Evolutionary conservation across 1,140 invertebrate genomes (phyloP), one percentile per base, ranked within the genome.

Genomic region (Hypsibius dujardini): DNA sequence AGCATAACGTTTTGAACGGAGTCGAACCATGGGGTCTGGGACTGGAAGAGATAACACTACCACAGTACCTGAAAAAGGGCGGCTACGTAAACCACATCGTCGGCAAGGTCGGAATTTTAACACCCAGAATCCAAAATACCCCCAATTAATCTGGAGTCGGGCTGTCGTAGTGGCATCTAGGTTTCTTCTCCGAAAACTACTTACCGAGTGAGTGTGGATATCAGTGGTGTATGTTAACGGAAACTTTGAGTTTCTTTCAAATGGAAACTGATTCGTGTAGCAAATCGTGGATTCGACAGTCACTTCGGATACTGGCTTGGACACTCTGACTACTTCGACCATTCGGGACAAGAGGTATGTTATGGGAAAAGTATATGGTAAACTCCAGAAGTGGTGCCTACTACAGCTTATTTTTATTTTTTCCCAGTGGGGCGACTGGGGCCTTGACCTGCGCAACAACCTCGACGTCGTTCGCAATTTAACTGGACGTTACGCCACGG

Each of bases 281-380:
- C 85, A 3, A 82, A 80, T 40, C 82, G 90, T n/a, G 90, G 90
- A 15, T 93, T 92, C 76, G 87, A 91, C 72, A 83, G 84, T 2
- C 88, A 90, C 78, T 90, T 86, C 77, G 90, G 90, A 12, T 91
- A 90, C 77, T 89, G 86, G 83, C 85, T 86, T 69, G 89, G 88
- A 1, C 84, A 86, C 69, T 84, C 90, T 72, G 90, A 92, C 79
- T 92, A 92, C 76, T 92, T 87, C 77, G 83, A 86, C 73, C 88
- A 91, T 72, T 79, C 77, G 50, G 70, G 70, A 70, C 70, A 28
- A 46, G 72, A 67, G 50, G 70, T 72, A 73, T n/a, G n/a, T 56
- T n/a, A n/a, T n/a, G n/a, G n/a, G n/a, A n/a, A n/a, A n/a, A n/a
- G n/a, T n/a, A n/a, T n/a, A n/a, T n/a, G n/a, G n/a, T n/a, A n/a